Conservation (phyloP, 2,797 vertebrate species). For the Loris lydekkerianus region DNA sequence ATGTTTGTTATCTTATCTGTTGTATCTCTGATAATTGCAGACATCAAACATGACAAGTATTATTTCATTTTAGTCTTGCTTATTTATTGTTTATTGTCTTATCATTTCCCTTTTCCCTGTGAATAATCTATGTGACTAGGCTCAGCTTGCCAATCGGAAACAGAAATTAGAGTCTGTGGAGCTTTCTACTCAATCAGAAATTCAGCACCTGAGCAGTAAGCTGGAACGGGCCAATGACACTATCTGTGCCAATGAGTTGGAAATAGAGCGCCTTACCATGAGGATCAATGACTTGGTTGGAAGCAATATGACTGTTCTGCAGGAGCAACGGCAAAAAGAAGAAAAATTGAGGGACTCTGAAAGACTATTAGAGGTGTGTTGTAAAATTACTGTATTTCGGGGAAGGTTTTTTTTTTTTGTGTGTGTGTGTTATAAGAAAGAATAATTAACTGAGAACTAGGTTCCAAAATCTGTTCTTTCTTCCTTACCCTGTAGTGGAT, state of each 20-base stretch:
- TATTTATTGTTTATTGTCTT: slow-evolving; percentile 33
- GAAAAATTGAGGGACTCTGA: slow-evolving; percentile 89
- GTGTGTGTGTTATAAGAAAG: not conserved
- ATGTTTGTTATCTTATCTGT: no score
- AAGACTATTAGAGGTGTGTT: slow-evolving; percentile 92
- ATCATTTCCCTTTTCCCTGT: not conserved
- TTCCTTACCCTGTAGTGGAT: not conserved
- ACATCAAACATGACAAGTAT: no score
- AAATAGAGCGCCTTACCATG: slow-evolving; percentile 92
- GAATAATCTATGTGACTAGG: slow-evolving; percentile 80
- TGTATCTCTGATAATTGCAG: no score
- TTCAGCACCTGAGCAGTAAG: slow-evolving; percentile 90
- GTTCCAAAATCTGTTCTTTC: not conserved
- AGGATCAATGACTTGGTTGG: slow-evolving; percentile 87
- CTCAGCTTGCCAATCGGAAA: slow-evolving; percentile 89
- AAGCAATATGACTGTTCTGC: slow-evolving; percentile 84
- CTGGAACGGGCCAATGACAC: slow-evolving; percentile 92
- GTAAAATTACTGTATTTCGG: slow-evolving; percentile 40
- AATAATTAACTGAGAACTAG: slow-evolving; percentile 7
- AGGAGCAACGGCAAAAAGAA: slow-evolving; percentile 88
- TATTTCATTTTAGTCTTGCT: slow-evolving; percentile 43
- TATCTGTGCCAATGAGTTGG: slow-evolving; percentile 92
- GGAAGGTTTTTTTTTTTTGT: not conserved
- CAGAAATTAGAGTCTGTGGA: slow-evolving; percentile 91
- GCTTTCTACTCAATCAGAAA: slow-evolving; percentile 90